Evolutionary conservation across 1,140 invertebrate species (phyloP).

Genomic region (Monomorium pharaonis): DNA sequence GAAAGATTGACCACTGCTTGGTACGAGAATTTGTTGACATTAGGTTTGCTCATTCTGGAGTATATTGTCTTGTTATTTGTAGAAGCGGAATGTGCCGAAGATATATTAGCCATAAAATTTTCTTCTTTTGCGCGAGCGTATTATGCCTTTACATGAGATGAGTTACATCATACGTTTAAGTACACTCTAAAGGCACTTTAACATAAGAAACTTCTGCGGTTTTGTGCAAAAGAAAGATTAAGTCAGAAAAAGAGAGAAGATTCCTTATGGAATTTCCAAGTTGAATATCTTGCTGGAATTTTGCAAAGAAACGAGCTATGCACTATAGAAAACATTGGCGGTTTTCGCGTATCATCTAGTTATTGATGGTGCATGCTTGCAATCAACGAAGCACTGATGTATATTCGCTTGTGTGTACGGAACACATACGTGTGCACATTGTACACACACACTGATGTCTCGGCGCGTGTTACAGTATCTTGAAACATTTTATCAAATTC

Average conservation of each 20-base stretch:
- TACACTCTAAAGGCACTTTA: too few relatives aligned
- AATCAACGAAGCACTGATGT: slow-evolving; percentile 45
- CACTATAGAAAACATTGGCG: slow-evolving; percentile 32
- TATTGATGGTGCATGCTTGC: slow-evolving; percentile 50
- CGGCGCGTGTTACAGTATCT: neutral
- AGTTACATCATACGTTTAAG: slow-evolving; percentile 26
- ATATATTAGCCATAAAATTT: slow-evolving; percentile 33
- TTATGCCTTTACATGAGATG: neutral
- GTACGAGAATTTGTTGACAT: neutral
- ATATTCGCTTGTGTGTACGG: too few relatives aligned
- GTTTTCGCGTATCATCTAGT: slow-evolving; percentile 63
- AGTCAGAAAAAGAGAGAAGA: neutral
- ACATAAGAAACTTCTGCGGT: slow-evolving; percentile 34
- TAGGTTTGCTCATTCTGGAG: neutral
- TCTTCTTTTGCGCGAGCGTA: neutral
- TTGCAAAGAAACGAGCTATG: neutral
- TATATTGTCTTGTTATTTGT: neutral
- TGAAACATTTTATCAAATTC: neutral
- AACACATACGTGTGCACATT: neutral
- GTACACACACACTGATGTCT: neutral
- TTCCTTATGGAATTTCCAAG: too few relatives aligned
- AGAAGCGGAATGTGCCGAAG: neutral
- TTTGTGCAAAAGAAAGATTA: neutral
- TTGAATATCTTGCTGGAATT: neutral
- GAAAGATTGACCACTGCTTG: neutral